phyloP scores from a whole-genome alignment of 2,797 vertebrate species.

The Eospalax fontanierii region DNA sequence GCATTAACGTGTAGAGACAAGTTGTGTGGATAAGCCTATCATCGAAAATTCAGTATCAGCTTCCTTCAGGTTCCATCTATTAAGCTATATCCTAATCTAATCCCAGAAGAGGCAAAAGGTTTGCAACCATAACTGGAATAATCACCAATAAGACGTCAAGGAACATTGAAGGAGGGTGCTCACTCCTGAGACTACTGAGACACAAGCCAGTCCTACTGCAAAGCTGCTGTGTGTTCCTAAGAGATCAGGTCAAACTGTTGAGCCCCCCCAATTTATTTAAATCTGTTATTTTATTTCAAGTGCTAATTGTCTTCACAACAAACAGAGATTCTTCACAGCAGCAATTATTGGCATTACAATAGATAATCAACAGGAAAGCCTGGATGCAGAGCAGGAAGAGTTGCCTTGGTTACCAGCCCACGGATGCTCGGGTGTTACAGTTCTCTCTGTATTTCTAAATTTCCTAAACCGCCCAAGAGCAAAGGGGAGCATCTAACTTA shows the following conservation, averaged over 20 bases:
- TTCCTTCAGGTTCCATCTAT: conserved; percentile 59
- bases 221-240: conserved; percentile 85
- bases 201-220: conserved; percentile 66
- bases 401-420: conserved; percentile 91
- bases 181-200: conserved; percentile 55
- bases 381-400: conserved; percentile 83
- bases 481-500: conserved; percentile 1
- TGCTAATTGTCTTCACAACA: conserved; percentile 91
- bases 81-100: conserved; percentile 77
- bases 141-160: conserved; percentile 80
- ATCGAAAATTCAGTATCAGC: conserved; percentile 69
- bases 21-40: conserved; percentile 23
- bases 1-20: conserved; percentile 53
- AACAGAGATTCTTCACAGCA: conserved; percentile 89
- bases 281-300: conserved; percentile 91
- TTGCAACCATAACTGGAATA: conserved; percentile 79
- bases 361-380: conserved; percentile 89
- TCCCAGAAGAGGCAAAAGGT: conserved; percentile 79
- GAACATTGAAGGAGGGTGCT: conserved; percentile 64
- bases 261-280: conserved; percentile 88
- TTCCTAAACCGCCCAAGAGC: conserved; percentile 44
- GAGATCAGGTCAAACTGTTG: conserved; percentile 83
- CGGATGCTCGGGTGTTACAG: conserved; percentile 2
- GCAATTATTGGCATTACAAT: conserved; percentile 90
- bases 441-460: conserved; percentile 54